Conservation (phyloP, 2,113 vertebrate species). For the Aythya baeri region DNA sequence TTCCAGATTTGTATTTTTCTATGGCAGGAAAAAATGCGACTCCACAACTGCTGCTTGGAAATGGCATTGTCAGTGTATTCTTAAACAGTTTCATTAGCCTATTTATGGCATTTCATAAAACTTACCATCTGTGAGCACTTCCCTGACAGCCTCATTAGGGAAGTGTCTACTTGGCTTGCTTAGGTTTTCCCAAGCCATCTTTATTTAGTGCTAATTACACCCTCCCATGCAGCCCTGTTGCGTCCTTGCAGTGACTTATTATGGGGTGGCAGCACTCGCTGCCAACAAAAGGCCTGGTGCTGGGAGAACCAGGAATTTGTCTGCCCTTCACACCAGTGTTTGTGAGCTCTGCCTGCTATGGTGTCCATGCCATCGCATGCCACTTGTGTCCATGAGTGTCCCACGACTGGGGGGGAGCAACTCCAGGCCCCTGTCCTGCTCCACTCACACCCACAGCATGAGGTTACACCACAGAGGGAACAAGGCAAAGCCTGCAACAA, state of each 20-base stretch:
- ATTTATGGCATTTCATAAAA: background rate
- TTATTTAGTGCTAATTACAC: background rate
- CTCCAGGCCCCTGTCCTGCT: background rate
- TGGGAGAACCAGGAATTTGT: background rate
- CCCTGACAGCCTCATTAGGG: background rate
- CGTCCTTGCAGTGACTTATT: background rate
- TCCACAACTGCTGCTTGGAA: background rate
- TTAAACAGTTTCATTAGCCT: background rate
- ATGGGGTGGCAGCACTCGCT: background rate
- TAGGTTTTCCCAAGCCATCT: background rate
- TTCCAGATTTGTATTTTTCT: background rate
- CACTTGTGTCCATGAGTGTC: background rate
- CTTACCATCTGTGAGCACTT: background rate
- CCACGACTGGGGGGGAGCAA: background rate
- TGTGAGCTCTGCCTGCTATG: background rate
- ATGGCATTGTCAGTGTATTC: background rate
- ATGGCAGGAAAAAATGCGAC: background rate
- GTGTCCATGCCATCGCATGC: background rate
- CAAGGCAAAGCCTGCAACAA: background rate
- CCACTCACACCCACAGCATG: accelerated
- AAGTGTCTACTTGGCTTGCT: background rate
- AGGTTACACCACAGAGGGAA: background rate
- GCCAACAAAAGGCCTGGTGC: background rate
- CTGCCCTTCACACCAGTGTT: background rate
- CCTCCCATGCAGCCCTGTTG: background rate